Conservation (phyloP, 2,113 vertebrate genomes). For the Nibea coibor region DNA sequence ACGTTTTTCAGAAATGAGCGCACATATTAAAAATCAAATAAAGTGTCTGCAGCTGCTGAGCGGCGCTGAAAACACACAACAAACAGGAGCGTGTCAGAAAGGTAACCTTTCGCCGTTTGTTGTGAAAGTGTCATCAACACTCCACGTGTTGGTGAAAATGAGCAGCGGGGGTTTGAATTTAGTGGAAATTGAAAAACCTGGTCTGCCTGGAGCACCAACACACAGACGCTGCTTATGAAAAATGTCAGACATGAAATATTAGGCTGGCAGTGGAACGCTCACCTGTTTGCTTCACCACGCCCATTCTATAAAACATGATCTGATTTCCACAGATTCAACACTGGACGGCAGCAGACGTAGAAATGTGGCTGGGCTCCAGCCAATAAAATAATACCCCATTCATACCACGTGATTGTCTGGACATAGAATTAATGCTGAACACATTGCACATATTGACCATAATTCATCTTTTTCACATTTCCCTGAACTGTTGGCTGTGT, state of each 20-base stretch:
- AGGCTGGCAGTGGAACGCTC: background rate
- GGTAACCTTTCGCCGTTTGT: constrained; percentile 21
- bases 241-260: constrained; percentile 13
- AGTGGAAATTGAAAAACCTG: constrained; percentile 27
- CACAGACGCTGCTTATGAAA: constrained; percentile 5
- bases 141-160: constrained; percentile 24
- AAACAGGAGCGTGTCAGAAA: background rate
- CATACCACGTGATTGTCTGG: background rate
- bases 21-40: background rate
- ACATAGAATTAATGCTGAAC: background rate
- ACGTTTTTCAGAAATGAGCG: background rate
- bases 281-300: background rate
- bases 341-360: background rate
- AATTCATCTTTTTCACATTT: constrained; percentile 10
- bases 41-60: background rate
- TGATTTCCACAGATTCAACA: background rate
- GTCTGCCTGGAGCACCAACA: background rate
- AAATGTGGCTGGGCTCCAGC: background rate
- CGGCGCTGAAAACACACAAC: background rate
- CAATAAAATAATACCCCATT: background rate
- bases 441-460: background rate
- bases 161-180: constrained; percentile 35
- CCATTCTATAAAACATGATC: background rate
- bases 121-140: constrained; percentile 14
- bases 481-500: background rate